Evolutionary conservation across 2,113 vertebrate species (phyloP), one percentile per base, ranked within the genome.

Genomic region (Colossoma macropomum): DNA sequence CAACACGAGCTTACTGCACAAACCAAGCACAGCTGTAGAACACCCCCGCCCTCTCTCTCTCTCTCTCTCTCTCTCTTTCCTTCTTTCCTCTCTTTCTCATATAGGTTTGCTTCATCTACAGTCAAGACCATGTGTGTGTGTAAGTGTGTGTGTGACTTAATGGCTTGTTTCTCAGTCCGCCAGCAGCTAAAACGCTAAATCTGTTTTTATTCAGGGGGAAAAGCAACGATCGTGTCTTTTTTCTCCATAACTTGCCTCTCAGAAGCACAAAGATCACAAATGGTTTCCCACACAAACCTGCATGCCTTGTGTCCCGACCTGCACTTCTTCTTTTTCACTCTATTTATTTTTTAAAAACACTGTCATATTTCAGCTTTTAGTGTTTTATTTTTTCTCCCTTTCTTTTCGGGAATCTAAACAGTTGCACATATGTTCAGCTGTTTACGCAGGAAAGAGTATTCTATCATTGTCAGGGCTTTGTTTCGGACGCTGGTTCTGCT

Each of bases 11-110:
- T 89, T 89, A 89, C 28, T 68, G 81, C 87, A 89, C 87, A 92
- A 92, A 93, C 91, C 91, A 91, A 90, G 86, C 85, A 88, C 90
- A 92, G 91, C 88, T 92, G 90, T 91, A 59, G 68, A 85, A 66
- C 76, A 1, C 54, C 28, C 62, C 6, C 1, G 7, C 13, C 48
- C 15, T 16, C 62, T 38, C 38, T 23, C 15, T 16, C n/a, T 50
- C 13, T 63, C 21, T 11, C 23, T 34, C 11, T 30, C 25, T 27
- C 23, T 25, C 28, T 69, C 11, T 76, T 21, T 11, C n/a, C 45
- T 30, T 38, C 28, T 19, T 1, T 23, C 21, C n/a, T 16, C 27
- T 23, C 19, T 41, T 52, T 80, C 28, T 75, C 17, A 74, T 66
- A 54, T 74, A 74, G 28, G 27, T 81, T 81, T 81, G 17, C 69